Base-by-base conservation (phyloP, 2,888 invertebrate species). In the Nesidiocoris tenuis region DNA sequence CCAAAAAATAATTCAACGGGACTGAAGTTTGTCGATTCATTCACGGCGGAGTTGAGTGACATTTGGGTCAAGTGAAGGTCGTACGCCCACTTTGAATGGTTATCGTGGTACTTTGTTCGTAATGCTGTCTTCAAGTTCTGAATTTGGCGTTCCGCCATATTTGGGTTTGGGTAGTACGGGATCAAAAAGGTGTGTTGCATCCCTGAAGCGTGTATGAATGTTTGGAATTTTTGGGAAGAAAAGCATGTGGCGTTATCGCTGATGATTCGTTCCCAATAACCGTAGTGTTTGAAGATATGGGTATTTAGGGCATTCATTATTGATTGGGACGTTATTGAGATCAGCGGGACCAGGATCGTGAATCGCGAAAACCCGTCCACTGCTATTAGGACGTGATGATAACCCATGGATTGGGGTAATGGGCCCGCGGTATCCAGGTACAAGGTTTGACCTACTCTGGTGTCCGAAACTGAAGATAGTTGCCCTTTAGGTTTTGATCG, bases 1-100 rank as follows among this genome's bases (percentile, higher is more conserved):
- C 74, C 74, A 9, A 74, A 57, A 22, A 74, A 74, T 22, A 74
- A 5, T 25, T 74, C 56, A 7, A 23, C 57, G 7, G 74, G 74
- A 16, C 61, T 74, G 54, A 61, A 74, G 18, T 65, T 65, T 1
- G 64, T 74, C 2, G 65, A 23, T 21, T 64, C 65, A 25, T 65
- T 74, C 12, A 23, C 21, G 1, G 74, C n/a, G n/a, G n/a, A n/a
- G n/a, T n/a, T n/a, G n/a, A n/a, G n/a, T n/a, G n/a, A n/a, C n/a
- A n/a, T n/a, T 55, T 74, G 57, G 12, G 25, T 65, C 3, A 23
- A 17, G 18, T 65, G 56, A 3, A 74, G 22, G 39, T 56, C 56
- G 12, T 18, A n/a, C 7, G 64, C 39, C 74, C 74, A 74, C 55
- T 64, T 74, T 1, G 57, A 55, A 12, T 74, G 74, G 23, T 64